Evolutionary conservation across 2,113 vertebrate genomes (phyloP), one percentile per base, ranked within the genome.

Genomic region (Taurulus bubalis): DNA sequence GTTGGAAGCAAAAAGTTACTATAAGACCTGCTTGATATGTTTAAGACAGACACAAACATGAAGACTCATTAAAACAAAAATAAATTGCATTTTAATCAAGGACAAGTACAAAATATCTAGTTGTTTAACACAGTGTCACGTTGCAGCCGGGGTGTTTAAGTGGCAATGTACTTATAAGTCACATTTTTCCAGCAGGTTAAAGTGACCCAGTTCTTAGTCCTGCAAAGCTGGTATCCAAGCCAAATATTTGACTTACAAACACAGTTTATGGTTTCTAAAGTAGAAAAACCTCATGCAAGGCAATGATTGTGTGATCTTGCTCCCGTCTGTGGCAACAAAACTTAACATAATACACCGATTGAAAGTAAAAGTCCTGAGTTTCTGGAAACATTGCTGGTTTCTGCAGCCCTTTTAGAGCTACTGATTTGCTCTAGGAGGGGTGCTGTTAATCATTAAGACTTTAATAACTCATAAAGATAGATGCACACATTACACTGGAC

Each of bases 141-240:
- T 36, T 8, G 4, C 34, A 69, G 47, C 0, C 40, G 28, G 22
- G 45, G 28, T 15, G 15, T 64, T 15, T 20, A 5, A 32, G 16
- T 38, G 2, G 14, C 45, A 0, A 15, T n/a, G 58, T 6, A 47
- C 10, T 32, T 36, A 26, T n/a, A 47, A 22, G 24, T 80, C 51
- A 15, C 51, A 15, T 20, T 20, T 6, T 28, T 49, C 28, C 77
- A 84, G 53, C 83, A 71, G 81, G 45, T 83, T 77, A 79, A 45
- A 4, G 6, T 79, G 78, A 88, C 30, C 56, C 9, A 2, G 60
- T 42, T 0, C 42, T 22, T 40, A 12, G 42, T 58, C 7, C 60
- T 40, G 32, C 14, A 36, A 32, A 71, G 15, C 47, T n/a, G 10
- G 0, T 2, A 18, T 22, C 15, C 32, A 26, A 64, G 71, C 8